phyloP scores from a whole-genome alignment of 2,888 invertebrate species.

The Iselma pallidipennis region DNA sequence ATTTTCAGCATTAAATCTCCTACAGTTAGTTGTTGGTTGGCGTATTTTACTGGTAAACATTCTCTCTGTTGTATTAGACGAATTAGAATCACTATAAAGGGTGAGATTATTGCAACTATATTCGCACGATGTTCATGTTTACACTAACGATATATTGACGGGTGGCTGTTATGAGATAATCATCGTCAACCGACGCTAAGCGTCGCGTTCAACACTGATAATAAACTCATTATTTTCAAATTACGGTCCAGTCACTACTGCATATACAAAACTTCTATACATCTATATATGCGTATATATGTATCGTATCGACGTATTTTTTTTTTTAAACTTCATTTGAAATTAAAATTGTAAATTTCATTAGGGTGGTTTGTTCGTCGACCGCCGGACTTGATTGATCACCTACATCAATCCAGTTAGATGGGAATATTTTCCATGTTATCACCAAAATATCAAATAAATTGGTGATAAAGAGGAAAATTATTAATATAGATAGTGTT shows the following conservation, averaged over 20 bases:
- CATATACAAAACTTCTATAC: background rate
- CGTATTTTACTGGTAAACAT: slow-evolving; percentile 17
- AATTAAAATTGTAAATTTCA: slow-evolving; percentile 31
- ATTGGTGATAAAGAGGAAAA: background rate
- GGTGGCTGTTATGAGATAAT: slow-evolving; percentile 21
- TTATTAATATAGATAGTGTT: background rate
- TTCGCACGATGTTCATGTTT: slow-evolving; percentile 11
- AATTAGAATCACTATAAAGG: slow-evolving; percentile 15
- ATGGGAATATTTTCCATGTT: background rate
- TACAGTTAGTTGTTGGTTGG: slow-evolving; percentile 18
- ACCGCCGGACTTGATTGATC: slow-evolving; percentile 33
- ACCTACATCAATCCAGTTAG: slow-evolving; percentile 10
- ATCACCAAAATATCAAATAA: slow-evolving; percentile 1
- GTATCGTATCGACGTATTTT: slow-evolving; percentile 15
- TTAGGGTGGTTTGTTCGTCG: slow-evolving; percentile 29
- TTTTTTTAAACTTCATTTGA: slow-evolving; percentile 30
- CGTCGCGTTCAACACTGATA: slow-evolving; percentile 23
- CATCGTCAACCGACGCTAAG: slow-evolving; percentile 17
- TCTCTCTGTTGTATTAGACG: slow-evolving; percentile 12
- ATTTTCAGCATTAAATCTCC: slow-evolving; percentile 41
- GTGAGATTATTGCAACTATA: slow-evolving; percentile 10
- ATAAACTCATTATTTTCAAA: slow-evolving; percentile 28
- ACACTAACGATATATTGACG: slow-evolving; percentile 12
- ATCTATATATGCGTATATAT: slow-evolving; percentile 5
- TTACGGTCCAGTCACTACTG: slow-evolving; percentile 13